Evolutionary conservation across 2,888 invertebrate species (phyloP).

Genomic region (Limenitis camilla): DNA sequence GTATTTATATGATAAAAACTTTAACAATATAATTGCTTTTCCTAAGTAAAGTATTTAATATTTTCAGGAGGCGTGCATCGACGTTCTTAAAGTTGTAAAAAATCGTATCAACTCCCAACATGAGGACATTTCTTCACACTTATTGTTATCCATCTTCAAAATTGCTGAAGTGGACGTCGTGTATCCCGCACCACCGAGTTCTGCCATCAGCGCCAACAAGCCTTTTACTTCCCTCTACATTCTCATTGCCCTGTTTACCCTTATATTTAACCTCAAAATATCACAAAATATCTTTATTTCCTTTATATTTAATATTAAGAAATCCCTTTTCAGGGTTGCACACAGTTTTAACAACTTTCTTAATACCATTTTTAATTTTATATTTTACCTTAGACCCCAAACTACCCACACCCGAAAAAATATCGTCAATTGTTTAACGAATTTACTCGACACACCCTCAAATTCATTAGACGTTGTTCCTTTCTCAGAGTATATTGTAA

Average conservation of each 20-base stretch:
- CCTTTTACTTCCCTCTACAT: constrained; percentile 42
- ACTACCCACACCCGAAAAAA: constrained; percentile 21
- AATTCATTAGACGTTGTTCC: constrained; percentile 43
- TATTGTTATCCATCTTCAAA: constrained; percentile 91
- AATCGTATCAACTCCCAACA: constrained; percentile 89
- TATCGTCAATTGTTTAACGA: constrained; percentile 58
- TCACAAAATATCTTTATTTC: not conserved
- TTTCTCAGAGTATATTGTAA: constrained; percentile 55
- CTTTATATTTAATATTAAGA: not conserved
- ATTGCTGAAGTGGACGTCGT: constrained; percentile 93
- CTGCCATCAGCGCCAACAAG: constrained; percentile 47
- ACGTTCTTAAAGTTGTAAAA: constrained; percentile 85
- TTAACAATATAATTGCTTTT: not conserved
- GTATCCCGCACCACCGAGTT: constrained; percentile 79
- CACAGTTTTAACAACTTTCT: not conserved
- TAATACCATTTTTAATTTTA: not conserved
- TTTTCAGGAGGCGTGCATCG: constrained; percentile 88
- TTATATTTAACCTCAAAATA: constrained; percentile 44
- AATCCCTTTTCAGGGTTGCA: not conserved
- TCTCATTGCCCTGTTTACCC: constrained; percentile 44
- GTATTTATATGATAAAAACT: not conserved
- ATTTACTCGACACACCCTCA: constrained; percentile 40
- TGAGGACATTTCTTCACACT: constrained; percentile 89
- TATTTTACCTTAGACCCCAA: not conserved
- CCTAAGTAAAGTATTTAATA: not conserved